phyloP scores from a whole-genome alignment of 2,888 invertebrate genomes.

The Hipparchia sbordonii region DNA sequence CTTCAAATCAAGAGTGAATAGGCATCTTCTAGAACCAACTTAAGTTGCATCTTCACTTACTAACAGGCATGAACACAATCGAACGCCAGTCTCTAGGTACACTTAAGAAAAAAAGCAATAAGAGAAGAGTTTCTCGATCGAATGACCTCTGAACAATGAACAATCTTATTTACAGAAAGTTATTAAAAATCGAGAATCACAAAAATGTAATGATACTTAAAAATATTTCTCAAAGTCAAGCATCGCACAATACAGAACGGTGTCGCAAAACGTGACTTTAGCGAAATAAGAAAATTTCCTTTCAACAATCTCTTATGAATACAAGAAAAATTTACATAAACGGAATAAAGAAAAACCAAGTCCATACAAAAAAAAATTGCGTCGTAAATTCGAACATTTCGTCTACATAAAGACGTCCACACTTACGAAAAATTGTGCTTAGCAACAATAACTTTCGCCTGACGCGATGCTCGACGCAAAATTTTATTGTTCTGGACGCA shows the following conservation, averaged over 20 bases:
- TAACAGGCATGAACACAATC: no score
- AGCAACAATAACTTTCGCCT: not conserved
- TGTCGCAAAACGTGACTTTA: slow-evolving; percentile 21
- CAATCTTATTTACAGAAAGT: not conserved
- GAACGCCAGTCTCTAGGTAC: no score
- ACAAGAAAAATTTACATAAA: slow-evolving; percentile 26
- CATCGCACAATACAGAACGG: not conserved
- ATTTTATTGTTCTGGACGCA: not conserved
- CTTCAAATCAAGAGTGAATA: no score
- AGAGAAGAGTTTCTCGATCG: no score
- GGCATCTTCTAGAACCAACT: no score
- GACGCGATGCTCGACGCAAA: not conserved
- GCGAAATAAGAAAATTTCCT: slow-evolving; percentile 10
- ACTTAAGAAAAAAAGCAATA: no score
- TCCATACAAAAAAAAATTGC: not conserved
- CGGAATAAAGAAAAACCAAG: slow-evolving; percentile 19
- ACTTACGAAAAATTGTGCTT: not conserved
- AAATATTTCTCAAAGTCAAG: slow-evolving; percentile 2
- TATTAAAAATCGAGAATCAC: not conserved
- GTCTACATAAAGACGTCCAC: not conserved
- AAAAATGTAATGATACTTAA: not conserved
- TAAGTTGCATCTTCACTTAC: no score
- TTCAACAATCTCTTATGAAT: slow-evolving; percentile 25
- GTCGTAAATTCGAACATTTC: not conserved
- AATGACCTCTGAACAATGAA: no score